Evolutionary conservation across 2,113 vertebrate species (phyloP).

Genomic region (Pica pica): DNA sequence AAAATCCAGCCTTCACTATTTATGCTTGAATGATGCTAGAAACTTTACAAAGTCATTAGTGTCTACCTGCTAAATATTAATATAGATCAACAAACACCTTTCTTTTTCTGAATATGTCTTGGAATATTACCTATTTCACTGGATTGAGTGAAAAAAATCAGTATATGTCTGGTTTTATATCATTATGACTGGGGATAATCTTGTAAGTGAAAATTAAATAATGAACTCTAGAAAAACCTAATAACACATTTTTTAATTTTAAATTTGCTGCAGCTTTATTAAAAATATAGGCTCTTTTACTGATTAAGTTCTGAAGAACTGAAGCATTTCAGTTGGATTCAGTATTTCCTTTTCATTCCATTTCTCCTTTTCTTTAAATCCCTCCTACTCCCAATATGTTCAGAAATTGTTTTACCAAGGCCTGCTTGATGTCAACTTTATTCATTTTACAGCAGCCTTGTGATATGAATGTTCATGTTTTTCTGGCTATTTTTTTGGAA

Average conservation of each 20-base stretch:
- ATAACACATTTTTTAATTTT: not conserved
- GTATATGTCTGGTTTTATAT: not conserved
- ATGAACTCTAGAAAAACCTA: not conserved
- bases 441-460: not conserved
- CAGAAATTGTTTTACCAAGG: not conserved
- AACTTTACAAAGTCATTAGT: not conserved
- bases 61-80: slow-evolving; percentile 35
- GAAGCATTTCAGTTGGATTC: not conserved
- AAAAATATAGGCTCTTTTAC: not conserved
- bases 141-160: not conserved
- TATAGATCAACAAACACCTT: not conserved
- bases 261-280: not conserved
- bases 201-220: not conserved
- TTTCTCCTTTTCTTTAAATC: not conserved
- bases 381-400: not conserved
- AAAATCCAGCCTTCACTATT: slow-evolving; percentile 25
- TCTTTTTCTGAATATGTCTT: not conserved
- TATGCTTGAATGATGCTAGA: not conserved
- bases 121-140: not conserved
- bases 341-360: not conserved
- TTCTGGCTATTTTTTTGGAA: not conserved
- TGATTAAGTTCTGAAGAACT: not conserved
- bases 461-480: not conserved
- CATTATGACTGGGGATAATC: not conserved
- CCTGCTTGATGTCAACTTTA: not conserved